Base-by-base conservation (phyloP, 2,888 invertebrate species). In the Lithophane semibrunnea region DNA sequence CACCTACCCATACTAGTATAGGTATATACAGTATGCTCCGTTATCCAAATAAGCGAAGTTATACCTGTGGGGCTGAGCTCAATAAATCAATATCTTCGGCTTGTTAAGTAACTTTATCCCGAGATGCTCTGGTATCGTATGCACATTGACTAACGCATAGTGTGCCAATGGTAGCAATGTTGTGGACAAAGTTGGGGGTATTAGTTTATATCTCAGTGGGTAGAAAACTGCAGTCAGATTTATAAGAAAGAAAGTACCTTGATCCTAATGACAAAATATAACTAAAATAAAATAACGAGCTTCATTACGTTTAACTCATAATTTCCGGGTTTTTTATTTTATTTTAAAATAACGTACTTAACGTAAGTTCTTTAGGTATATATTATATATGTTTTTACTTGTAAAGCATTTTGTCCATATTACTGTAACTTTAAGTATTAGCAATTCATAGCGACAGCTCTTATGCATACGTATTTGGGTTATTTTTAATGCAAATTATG, bases 81-180 rank as follows among this genome's bases (percentile, higher is more conserved):
- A 84, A 93, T 94, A 93, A 94, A 95, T 95, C 95, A 94, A 95
- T 95, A 95, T 94, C 93, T 92, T 91, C 86, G 90, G 92, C 93
- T 93, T 92, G 93, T 92, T 94, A 93, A 94, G 92, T 92, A 94
- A 95, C 91, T 95, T 95, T 93, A 95, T 94, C 93, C 93, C 89
- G 90, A 94, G 94, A 93, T 92, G 91, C 89, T 90, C 83, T 88
- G 88, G 88, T 91, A 91, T 90, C 92, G 93, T 93, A 94, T 95
- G 93, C 94, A 94, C 91, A 92, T 90, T 87, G 85, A 80, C 80
- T 85, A 77, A 74, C 85, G 88, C 93, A 93, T 91, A 88, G 84
- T 91, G 94, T 63, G 80, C 54, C 8, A 4, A 8, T 2, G 0
- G 9, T 5, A 0, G 0, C 0, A 0, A 24, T 3, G 4, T 79